phyloP scores from a whole-genome alignment of 2,797 vertebrate species.

The Rhincodon typus region DNA sequence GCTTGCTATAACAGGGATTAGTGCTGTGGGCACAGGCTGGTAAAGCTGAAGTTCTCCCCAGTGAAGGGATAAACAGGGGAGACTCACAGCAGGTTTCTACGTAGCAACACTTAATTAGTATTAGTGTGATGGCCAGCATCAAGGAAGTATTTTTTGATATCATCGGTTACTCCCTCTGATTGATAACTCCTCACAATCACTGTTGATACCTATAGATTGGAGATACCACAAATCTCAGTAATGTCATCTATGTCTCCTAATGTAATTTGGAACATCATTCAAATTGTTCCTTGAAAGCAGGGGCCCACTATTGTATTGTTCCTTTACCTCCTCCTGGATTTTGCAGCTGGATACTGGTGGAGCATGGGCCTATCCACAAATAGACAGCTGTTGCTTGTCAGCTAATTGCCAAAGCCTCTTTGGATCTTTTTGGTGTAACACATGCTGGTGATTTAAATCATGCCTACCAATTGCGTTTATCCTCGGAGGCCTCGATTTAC shows the following conservation, averaged over 20 bases:
- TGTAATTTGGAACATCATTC: too few relatives aligned
- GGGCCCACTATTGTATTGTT: not conserved
- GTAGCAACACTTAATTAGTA: not conserved
- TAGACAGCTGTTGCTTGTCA: not conserved
- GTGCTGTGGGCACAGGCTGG: slow-evolving; percentile 55
- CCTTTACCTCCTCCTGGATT: too few relatives aligned
- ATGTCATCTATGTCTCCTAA: not conserved
- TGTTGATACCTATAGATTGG: not conserved
- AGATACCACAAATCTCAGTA: not conserved
- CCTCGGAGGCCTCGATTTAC: not conserved
- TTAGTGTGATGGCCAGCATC: not conserved
- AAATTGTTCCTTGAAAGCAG: not conserved
- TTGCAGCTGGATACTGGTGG: not conserved
- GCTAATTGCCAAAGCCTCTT: not conserved
- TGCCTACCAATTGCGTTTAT: not conserved
- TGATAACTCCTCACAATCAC: not conserved
- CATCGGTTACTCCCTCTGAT: not conserved
- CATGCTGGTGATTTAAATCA: not conserved
- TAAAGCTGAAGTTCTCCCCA: not conserved
- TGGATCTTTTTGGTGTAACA: not conserved
- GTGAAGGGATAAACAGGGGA: not conserved
- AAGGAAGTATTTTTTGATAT: not conserved
- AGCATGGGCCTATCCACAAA: not conserved
- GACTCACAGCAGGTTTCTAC: not conserved
- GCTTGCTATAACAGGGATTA: slow-evolving; percentile 68